Evolutionary conservation across 2,888 invertebrate genomes (phyloP).

Genomic region (Rhingia campestris): DNA sequence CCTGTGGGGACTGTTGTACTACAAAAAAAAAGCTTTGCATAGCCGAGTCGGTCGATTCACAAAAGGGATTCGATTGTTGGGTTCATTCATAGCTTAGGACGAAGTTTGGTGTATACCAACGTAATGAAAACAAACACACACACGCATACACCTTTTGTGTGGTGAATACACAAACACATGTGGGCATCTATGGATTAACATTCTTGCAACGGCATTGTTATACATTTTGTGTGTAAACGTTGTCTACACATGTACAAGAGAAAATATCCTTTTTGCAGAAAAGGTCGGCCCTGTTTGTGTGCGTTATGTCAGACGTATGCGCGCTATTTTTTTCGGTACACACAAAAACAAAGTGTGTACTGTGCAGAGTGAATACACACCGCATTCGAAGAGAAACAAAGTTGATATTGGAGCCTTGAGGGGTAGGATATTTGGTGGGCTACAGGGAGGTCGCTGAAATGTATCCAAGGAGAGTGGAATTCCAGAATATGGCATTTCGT

Average conservation of each 20-base stretch:
- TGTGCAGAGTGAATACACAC: slow-evolving; percentile 19
- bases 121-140: slow-evolving; percentile 15
- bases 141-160: background rate
- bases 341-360: slow-evolving; percentile 8
- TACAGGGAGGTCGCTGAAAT: slow-evolving; percentile 19
- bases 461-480: slow-evolving; percentile 59
- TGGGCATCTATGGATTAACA: slow-evolving; percentile 24
- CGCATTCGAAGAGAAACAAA: slow-evolving; percentile 10
- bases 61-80: slow-evolving; percentile 56
- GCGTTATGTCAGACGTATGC: slow-evolving; percentile 14
- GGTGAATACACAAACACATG: slow-evolving; percentile 1
- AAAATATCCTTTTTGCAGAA: slow-evolving; percentile 50
- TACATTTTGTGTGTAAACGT: slow-evolving; percentile 7
- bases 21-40: slow-evolving; percentile 31
- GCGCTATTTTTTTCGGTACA: slow-evolving; percentile 9
- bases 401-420: slow-evolving; percentile 20
- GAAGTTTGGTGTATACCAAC: slow-evolving; percentile 10
- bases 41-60: slow-evolving; percentile 22
- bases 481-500: slow-evolving; percentile 50
- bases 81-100: slow-evolving; percentile 45
- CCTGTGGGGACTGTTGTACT: slow-evolving; percentile 18
- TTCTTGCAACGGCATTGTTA: slow-evolving; percentile 6
- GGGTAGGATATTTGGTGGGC: background rate
- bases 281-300: slow-evolving; percentile 5
- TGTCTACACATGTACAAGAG: slow-evolving; percentile 30